A percentile compares a stretch with the other conserved stretches of the same genome.
phyloP scores from a whole-genome alignment of 2,797 vertebrate genomes.

The Rhinoraja longicauda region DNA sequence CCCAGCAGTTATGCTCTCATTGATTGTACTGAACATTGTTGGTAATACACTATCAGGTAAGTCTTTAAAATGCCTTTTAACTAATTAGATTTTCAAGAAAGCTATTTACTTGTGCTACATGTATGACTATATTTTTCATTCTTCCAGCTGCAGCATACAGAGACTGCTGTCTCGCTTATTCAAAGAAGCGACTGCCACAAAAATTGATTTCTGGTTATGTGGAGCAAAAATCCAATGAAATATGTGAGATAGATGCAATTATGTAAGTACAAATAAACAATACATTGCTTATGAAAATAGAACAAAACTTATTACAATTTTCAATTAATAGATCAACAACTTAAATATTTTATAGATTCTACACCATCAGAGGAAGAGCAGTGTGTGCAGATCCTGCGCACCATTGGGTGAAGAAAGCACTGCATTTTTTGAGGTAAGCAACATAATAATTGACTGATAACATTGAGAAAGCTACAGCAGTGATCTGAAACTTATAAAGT shows the following conservation, averaged over 20 bases:
- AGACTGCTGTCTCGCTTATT: conserved; percentile 60
- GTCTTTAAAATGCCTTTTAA: not conserved
- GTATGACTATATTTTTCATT: not conserved
- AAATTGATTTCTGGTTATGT: conserved; percentile 48
- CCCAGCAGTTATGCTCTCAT: not conserved
- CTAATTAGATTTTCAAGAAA: not conserved
- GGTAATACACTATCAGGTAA: not conserved
- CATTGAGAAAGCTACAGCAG: not conserved
- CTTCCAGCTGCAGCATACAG: conserved; percentile 54
- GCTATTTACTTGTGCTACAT: not conserved
- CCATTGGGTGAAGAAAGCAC: not conserved
- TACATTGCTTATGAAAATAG: not conserved
- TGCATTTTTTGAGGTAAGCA: conserved; percentile 12
- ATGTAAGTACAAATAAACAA: conserved; percentile 52
- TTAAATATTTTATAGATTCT: conserved; percentile 18
- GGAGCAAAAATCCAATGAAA: conserved; percentile 53
- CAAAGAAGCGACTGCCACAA: conserved; percentile 2
- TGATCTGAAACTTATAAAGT: not conserved
- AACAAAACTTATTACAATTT: no score
- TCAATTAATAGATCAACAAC: not conserved
- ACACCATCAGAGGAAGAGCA: not conserved
- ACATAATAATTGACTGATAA: not conserved
- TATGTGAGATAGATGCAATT: conserved; percentile 57
- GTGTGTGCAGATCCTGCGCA: not conserved
- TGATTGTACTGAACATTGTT: not conserved